Base-by-base conservation (phyloP, 2,888 invertebrate species). In the Scaptomyza cyrtandrae region DNA sequence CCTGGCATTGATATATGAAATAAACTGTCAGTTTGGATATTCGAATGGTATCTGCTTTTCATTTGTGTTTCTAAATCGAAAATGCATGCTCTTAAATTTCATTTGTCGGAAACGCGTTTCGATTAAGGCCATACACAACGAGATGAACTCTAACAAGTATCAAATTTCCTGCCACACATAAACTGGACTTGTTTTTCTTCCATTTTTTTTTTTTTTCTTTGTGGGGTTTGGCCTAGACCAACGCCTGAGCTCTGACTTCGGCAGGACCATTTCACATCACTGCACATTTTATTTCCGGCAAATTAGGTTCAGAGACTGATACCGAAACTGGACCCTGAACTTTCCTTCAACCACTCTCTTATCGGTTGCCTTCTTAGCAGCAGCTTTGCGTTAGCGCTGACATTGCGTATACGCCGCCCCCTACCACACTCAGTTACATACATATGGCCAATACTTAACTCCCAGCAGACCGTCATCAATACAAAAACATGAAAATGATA, bases 231-330 rank as follows among this genome's bases (percentile, higher is more conserved):
- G 56, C 43, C 50, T 59, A 67, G 66, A 4, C n/a, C n/a, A 4
- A 67, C 76, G 65, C 66, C 65, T 64, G 60, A 53, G 24, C 55
- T 55, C 73, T 75, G 80, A 80, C 78, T 83, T 73, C 72, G 59
- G 73, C 85, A 79, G 73, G 67, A 60, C 68, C 67, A 41, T 65
- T 65, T 72, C 87, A 85, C 87, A 82, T 86, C 78, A 82, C 78
- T 86, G 82, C 82, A 85, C 85, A 86, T 86, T 86, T 85, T 86
- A 86, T 86, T 86, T 86, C 85, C 87, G 85, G 82, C 78, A 84
- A 86, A 86, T 86, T 87, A 87, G 85, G 78, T 76, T 77, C 71
- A 68, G 73, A 9, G 16, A 27, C 39, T 46, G 16, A 35, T 13
- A 27, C n/a, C 16, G 24, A 27, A 11, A 33, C 46, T 14, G 41